A percentile compares a stretch with the other conserved stretches of the same genome.
phyloP scores from a whole-genome alignment of 2,888 invertebrate species.

The Aleiodes alternator region DNA sequence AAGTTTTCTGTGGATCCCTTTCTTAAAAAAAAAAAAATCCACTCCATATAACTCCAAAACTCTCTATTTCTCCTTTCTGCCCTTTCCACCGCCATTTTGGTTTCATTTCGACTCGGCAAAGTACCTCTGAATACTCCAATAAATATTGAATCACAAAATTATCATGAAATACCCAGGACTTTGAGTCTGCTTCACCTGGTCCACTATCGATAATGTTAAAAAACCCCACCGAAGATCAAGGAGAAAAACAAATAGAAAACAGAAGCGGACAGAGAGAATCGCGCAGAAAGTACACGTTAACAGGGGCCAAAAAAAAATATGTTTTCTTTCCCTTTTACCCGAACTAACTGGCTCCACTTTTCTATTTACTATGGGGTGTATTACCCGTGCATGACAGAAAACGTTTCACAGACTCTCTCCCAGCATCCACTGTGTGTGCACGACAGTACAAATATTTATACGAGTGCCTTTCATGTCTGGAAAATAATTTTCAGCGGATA shows the following conservation, averaged over 20 bases:
- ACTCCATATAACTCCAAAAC: too few species aligned
- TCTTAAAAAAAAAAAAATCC: too few species aligned
- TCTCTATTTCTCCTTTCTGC: too few species aligned
- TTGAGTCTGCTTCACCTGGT: background rate
- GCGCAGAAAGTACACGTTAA: conserved; percentile 30
- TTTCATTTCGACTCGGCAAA: too few species aligned
- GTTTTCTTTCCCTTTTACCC: conserved; percentile 35
- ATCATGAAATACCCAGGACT: background rate
- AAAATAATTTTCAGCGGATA: conserved; percentile 58
- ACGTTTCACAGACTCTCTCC: conserved; percentile 56
- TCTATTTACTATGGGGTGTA: conserved; percentile 56
- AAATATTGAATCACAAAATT: background rate
- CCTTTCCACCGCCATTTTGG: too few species aligned
- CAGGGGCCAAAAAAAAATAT: conserved; percentile 25
- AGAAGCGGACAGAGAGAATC: conserved; percentile 6
- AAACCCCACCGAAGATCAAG: background rate
- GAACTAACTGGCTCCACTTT: conserved; percentile 38
- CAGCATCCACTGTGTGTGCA: conserved; percentile 16
- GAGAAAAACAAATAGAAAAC: background rate
- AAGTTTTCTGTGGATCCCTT: too few species aligned
- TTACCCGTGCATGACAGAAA: conserved; percentile 51
- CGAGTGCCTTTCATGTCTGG: conserved; percentile 59
- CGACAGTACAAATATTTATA: conserved; percentile 59
- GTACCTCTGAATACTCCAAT: too few species aligned
- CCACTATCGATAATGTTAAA: conserved; percentile 2